Base-by-base conservation (phyloP, 2,113 vertebrate species). In the Anhinga rufa region DNA sequence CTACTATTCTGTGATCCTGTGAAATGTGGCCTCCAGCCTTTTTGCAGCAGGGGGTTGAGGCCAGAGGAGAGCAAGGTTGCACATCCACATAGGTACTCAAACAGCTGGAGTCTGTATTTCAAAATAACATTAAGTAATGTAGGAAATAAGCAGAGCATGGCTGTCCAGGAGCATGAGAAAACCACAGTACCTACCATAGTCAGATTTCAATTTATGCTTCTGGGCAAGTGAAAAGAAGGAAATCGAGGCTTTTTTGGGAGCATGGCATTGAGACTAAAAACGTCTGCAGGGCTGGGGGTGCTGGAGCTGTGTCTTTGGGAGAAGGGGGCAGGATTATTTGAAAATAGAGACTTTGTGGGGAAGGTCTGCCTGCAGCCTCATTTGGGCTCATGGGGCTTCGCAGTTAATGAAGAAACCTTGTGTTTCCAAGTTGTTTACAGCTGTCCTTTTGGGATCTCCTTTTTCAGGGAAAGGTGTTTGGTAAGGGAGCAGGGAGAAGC, bases 351-450 rank as follows among this genome's bases (percentile, higher is more conserved):
- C 60, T 42, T 29, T 42, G 51, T 3, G 28, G 38, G 34, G 32
- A 36, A 28, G 48, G 9, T 71, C 44, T 84, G 14, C 32, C 4
- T 29, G 52, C 21, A 58, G 70, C 51, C n/a, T 54, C 0, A 0
- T 34, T 66, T 0, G 3, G 13, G 46, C 40, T 71, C 40, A 0
- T 0, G 3, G 38, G 17, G 28, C 46, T 48, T 68, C 46, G 55
- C 14, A 81, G 54, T 12, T 29, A 9, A 60, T 0, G 9, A 80
- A 87, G 72, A 51, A 58, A 8, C 12, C 38, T 68, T 0, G 0
- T 60, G 17, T 82, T 79, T 57, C 42, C 4, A 20, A 64, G 65
- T 14, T 5, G 57, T n/a, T 49, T 42, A 25, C 10, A 60, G 29
- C 38, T 66, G 17, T 54, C 40, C 25, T 62, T 0, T 3, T 77